A percentile compares a stretch with the other conserved stretches of the same genome.
phyloP scores from a whole-genome alignment of 2,888 invertebrate genomes.

The Itoplectis maculator region DNA sequence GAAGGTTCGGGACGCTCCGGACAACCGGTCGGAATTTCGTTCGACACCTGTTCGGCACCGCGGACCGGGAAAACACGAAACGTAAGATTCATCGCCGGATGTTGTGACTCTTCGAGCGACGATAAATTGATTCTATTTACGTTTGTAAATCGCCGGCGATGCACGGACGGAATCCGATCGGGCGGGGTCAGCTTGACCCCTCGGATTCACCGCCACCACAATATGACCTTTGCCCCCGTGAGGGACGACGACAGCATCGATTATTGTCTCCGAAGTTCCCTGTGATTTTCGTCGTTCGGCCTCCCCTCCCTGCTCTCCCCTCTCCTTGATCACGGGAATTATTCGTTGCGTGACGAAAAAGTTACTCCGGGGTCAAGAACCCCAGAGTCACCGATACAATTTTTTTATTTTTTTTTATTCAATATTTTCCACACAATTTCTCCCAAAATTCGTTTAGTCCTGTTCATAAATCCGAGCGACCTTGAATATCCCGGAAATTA shows the following conservation, averaged over 20 bases:
- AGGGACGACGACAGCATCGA: not conserved
- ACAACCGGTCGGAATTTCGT: constrained; percentile 55
- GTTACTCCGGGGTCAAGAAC: not conserved
- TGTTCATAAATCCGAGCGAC: no score
- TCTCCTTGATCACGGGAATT: no score
- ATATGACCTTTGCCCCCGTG: constrained; percentile 8
- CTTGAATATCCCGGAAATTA: no score
- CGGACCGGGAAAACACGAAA: not conserved
- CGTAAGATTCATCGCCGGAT: no score
- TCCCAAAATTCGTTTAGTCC: no score
- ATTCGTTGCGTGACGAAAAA: constrained; percentile 16
- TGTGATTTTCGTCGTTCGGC: constrained; percentile 11
- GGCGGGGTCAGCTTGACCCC: constrained; percentile 70
- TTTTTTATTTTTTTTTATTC: not conserved
- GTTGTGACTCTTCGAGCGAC: no score
- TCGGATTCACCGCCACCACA: constrained; percentile 61
- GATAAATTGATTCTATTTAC: not conserved
- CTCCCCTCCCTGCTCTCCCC: no score
- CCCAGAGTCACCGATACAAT: constrained; percentile 10
- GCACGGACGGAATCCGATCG: no score
- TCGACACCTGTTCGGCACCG: not conserved
- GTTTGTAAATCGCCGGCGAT: no score
- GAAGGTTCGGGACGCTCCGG: not conserved
- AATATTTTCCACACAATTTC: no score
- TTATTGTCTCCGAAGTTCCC: not conserved